Evolutionary conservation across 2,113 vertebrate genomes (phyloP).

Genomic region (Pteruthius melanotis): DNA sequence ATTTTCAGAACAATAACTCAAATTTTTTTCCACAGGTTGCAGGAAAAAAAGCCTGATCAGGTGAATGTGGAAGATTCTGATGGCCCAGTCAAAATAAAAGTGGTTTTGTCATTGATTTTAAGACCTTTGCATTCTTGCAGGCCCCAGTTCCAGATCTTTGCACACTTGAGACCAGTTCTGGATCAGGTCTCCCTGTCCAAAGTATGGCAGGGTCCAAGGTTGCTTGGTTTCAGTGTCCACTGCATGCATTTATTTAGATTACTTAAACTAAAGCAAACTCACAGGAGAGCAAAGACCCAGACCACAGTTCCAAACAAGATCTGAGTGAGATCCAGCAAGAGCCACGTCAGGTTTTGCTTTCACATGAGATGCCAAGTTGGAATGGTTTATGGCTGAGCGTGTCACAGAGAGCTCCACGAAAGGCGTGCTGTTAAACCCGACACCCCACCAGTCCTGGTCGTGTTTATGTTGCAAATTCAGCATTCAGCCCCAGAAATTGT

Average conservation of each 20-base stretch:
- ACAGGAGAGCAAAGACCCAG: neutral
- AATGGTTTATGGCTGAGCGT: neutral
- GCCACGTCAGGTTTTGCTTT: neutral
- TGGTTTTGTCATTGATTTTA: neutral
- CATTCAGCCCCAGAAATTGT: neutral
- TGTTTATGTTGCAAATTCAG: slow-evolving; percentile 9
- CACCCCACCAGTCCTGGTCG: neutral
- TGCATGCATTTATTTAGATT: neutral
- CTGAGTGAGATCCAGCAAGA: neutral
- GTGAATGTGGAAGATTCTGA: neutral
- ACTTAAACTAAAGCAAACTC: neutral
- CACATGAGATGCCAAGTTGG: neutral
- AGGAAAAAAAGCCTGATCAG: neutral
- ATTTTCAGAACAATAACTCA: neutral
- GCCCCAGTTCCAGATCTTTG: neutral
- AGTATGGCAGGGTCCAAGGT: neutral
- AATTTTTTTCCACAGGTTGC: neutral
- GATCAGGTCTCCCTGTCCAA: neutral
- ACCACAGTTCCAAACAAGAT: neutral
- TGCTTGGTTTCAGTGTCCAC: neutral
- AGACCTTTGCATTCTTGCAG: neutral
- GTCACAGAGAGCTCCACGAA: neutral
- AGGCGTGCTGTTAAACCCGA: neutral
- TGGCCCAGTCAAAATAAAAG: neutral
- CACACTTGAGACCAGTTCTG: neutral